Percentiles rank a stretch among this genome's conserved stretches.
phyloP scores from a whole-genome alignment of 2,113 vertebrate genomes.

The Artemisiospiza belli region DNA sequence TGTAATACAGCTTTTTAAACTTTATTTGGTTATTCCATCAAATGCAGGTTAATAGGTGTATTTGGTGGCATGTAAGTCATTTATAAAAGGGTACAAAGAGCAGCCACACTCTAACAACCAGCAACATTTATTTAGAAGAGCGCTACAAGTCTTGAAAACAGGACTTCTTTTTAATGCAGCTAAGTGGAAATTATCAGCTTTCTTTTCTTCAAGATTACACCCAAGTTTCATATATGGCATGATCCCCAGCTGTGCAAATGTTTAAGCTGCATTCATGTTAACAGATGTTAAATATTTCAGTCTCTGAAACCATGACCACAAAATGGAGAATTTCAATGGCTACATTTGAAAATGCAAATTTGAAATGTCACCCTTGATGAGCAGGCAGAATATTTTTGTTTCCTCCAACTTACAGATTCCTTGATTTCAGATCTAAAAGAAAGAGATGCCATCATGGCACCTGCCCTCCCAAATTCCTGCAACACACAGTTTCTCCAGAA shows the following conservation, averaged over 20 bases:
- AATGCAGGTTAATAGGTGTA: background rate
- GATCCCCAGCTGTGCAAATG: background rate
- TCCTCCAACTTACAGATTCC: background rate
- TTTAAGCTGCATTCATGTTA: background rate
- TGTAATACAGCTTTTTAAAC: background rate
- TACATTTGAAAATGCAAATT: background rate
- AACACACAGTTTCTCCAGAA: background rate
- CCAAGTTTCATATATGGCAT: background rate
- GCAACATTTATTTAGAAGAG: background rate
- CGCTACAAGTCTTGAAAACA: background rate
- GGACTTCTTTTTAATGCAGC: background rate
- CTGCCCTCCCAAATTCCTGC: background rate
- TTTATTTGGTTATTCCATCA: background rate
- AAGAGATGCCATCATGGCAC: fast-evolving
- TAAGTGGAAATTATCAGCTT: background rate
- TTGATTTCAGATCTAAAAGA: background rate
- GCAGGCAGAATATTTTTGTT: background rate
- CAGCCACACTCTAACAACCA: background rate
- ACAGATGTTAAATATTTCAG: background rate
- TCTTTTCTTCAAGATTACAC: background rate
- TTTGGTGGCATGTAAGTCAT: background rate
- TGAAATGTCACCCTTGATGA: background rate
- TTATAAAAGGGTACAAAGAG: background rate
- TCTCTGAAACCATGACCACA: background rate
- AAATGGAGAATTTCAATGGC: background rate